Percentiles rank a stretch among this genome's conserved stretches.
Conservation (phyloP, 2,113 vertebrate species). For the Daphoenositta chrysoptera region DNA sequence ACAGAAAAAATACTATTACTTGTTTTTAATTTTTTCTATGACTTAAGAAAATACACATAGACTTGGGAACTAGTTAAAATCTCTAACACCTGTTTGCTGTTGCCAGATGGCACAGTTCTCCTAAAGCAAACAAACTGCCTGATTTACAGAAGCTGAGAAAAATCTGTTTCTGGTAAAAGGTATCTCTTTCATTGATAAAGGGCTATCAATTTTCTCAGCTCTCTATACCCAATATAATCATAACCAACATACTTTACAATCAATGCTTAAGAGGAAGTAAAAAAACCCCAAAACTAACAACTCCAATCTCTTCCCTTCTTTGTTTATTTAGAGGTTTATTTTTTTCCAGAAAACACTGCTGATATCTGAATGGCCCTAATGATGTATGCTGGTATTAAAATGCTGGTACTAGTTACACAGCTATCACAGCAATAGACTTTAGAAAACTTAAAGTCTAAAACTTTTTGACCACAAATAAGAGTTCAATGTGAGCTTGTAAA, state of each 20-base stretch:
- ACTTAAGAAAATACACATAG: not conserved
- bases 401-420: not conserved
- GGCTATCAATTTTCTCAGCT: not conserved
- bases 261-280: not conserved
- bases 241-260: not conserved
- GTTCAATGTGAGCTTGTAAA: not conserved
- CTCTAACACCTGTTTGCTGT: not conserved
- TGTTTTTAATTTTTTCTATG: not conserved
- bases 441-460: not conserved
- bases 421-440: not conserved
- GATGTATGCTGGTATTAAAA: not conserved
- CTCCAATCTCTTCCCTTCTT: not conserved
- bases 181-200: not conserved
- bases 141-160: not conserved
- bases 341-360: not conserved
- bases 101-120: not conserved
- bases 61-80: not conserved
- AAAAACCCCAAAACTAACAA: not conserved
- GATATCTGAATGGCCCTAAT: not conserved
- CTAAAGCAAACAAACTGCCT: not conserved
- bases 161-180: not conserved
- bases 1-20: not conserved
- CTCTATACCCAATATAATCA: not conserved
- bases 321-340: not conserved
- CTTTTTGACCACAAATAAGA: constrained; percentile 2